Evolutionary conservation across 2,888 invertebrate species (phyloP).

Genomic region (Bembecia ichneumoniformis): DNA sequence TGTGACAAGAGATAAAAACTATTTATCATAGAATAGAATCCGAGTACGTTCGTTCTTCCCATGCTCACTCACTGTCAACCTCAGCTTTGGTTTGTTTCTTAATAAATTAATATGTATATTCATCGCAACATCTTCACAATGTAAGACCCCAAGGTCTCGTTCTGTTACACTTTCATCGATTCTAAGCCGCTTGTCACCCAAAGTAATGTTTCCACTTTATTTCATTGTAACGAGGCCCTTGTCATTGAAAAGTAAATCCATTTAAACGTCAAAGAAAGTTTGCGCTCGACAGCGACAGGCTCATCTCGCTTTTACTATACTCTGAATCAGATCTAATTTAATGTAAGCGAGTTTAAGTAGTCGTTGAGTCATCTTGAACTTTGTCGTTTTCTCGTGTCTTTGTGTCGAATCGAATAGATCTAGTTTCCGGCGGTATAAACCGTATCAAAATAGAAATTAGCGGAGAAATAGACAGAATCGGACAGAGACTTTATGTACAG

Average conservation of each 20-base stretch:
- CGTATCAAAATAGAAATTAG: too few relatives aligned
- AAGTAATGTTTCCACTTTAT: neutral
- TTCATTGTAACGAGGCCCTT: neutral
- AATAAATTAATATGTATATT: too few relatives aligned
- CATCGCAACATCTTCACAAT: neutral
- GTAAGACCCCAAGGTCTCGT: neutral
- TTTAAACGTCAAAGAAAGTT: neutral
- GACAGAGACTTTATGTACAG: too few relatives aligned
- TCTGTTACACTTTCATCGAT: slow-evolving; percentile 8
- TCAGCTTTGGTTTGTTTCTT: too few relatives aligned
- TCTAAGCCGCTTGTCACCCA: neutral
- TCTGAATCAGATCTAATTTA: neutral
- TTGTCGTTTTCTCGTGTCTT: too few relatives aligned
- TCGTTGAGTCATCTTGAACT: neutral
- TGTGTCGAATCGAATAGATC: too few relatives aligned
- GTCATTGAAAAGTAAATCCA: neutral
- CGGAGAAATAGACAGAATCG: too few relatives aligned
- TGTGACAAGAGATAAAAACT: too few relatives aligned
- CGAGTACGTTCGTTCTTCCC: too few relatives aligned
- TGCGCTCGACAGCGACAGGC: neutral
- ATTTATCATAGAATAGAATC: too few relatives aligned
- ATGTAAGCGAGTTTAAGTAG: neutral
- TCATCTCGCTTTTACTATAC: neutral
- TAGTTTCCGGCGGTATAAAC: too few relatives aligned
- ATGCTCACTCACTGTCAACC: too few relatives aligned